Evolutionary conservation across 2,888 invertebrate genomes (phyloP).

Genomic region (Leucophenga montana): DNA sequence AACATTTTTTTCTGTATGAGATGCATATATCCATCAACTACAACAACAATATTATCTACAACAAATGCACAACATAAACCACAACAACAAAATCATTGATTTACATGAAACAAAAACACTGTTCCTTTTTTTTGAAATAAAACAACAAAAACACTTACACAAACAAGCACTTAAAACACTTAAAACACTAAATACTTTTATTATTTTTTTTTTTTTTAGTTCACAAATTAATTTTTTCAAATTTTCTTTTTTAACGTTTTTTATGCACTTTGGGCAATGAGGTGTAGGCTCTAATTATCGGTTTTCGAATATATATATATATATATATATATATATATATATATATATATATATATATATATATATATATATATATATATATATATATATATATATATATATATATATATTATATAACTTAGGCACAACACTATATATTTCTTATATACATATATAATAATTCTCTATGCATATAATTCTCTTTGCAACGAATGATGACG

Average conservation of each 20-base stretch:
- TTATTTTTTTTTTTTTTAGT: slow-evolving; percentile 1
- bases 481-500: slow-evolving; percentile 14
- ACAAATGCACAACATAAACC: slow-evolving; percentile 30
- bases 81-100: slow-evolving; percentile 37
- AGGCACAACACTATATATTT: slow-evolving; percentile 1
- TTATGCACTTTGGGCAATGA: slow-evolving; percentile 10
- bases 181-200: slow-evolving; percentile 22
- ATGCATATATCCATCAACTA: slow-evolving; percentile 29
- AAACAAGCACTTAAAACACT: slow-evolving; percentile 18
- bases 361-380: slow-evolving; percentile 14
- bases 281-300: neutral
- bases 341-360: too few relatives aligned
- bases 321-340: slow-evolving; percentile 15
- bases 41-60: slow-evolving; percentile 34
- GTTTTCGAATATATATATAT: slow-evolving; percentile 3
- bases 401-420: slow-evolving; percentile 11
- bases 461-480: slow-evolving; percentile 21
- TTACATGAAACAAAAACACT: slow-evolving; percentile 9
- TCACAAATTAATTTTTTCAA: too few relatives aligned
- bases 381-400: neutral
- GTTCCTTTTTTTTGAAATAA: slow-evolving; percentile 32
- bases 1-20: slow-evolving; percentile 5
- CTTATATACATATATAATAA: too few relatives aligned
- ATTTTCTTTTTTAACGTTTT: neutral
- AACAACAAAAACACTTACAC: slow-evolving; percentile 36